Evolutionary conservation across 2,888 invertebrate species (phyloP).

Genomic region (Xylophagus ater): DNA sequence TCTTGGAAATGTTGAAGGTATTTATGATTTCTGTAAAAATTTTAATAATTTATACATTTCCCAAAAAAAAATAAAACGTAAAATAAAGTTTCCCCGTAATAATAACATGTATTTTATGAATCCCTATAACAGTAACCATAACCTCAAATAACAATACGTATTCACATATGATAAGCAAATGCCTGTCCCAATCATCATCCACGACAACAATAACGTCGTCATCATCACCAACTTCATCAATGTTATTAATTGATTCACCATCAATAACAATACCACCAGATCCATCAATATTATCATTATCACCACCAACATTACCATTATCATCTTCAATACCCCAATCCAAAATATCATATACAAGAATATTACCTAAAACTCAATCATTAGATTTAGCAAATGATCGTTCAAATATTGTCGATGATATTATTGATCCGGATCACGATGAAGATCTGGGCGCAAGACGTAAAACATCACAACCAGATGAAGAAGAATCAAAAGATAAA

Average conservation of each 20-base stretch:
- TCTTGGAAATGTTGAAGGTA: too few species aligned
- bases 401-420: conserved; percentile 8
- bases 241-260: conserved; percentile 7
- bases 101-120: too few species aligned
- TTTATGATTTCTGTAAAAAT: too few species aligned
- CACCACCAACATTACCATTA: conserved; percentile 1
- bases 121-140: conserved; percentile 2
- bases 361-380: conserved; percentile 24
- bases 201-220: conserved; percentile 8
- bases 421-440: conserved; percentile 10
- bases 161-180: conserved; percentile 9
- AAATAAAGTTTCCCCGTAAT: too few species aligned
- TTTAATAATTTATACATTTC: too few species aligned
- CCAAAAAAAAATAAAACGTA: too few species aligned
- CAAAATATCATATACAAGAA: background rate
- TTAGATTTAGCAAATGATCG: conserved; percentile 22
- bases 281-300: conserved; percentile 2
- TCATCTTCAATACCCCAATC: conserved; percentile 8
- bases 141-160: conserved; percentile 5
- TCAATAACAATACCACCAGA: conserved; percentile 1
- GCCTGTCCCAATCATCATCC: conserved; percentile 11
- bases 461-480: too few species aligned
- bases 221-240: conserved; percentile 9
- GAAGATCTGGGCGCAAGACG: conserved; percentile 5
- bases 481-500: conserved; percentile 1